Conservation (phyloP, 2,797 vertebrate species). For the Fringilla coelebs region DNA sequence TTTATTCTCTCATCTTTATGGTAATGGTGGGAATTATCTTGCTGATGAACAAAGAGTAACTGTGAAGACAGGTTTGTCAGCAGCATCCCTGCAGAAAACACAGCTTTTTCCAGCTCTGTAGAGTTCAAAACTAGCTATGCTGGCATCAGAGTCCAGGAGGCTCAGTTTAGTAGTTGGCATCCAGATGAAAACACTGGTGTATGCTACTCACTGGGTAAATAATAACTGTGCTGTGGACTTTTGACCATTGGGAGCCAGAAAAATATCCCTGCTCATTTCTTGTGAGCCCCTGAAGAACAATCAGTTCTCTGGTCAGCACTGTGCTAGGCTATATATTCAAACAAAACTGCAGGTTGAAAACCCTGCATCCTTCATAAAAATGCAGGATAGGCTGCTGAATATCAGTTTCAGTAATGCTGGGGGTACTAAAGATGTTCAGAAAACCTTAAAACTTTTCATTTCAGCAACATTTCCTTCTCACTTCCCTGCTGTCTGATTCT, state of each 20-base stretch:
- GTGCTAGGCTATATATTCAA: neutral
- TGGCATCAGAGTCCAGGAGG: neutral
- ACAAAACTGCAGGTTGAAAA: neutral
- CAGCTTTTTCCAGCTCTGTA: neutral
- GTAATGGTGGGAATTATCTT: rapidly evolving
- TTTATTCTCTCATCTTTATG: neutral
- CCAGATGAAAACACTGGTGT: neutral
- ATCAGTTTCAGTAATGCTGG: neutral
- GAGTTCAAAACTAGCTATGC: neutral
- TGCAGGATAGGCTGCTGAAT: neutral
- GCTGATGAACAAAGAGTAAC: neutral
- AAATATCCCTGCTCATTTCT: neutral
- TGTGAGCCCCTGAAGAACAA: neutral
- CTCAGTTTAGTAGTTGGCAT: neutral
- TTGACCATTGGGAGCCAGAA: neutral
- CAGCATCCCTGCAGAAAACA: neutral
- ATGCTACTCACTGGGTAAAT: neutral
- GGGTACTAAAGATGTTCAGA: neutral
- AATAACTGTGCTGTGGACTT: neutral
- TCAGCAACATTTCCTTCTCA: neutral
- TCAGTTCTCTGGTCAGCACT: neutral
- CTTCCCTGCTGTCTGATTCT: neutral
- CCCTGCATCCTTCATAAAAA: neutral
- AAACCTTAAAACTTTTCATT: neutral
- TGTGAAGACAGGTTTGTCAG: neutral